Evolutionary conservation across 2,113 vertebrate species (phyloP).

Genomic region (Microcebus ravelobensis): DNA sequence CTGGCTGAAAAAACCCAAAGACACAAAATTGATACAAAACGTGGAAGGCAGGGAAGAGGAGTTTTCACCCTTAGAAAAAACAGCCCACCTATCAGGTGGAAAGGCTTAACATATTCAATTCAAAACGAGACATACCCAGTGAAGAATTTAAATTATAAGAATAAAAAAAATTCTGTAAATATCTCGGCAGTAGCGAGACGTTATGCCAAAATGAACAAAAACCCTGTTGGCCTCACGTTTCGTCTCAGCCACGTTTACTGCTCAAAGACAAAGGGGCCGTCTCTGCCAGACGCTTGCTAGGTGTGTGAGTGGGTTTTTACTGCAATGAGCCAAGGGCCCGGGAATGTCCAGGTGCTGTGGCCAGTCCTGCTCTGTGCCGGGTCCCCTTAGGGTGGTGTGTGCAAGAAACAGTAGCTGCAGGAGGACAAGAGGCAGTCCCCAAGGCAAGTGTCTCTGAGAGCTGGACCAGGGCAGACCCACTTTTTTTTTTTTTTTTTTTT

Average conservation of each 20-base stretch:
- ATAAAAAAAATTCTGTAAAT: neutral
- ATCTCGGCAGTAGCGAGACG: neutral
- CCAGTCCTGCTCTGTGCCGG: neutral
- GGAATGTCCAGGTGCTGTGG: neutral
- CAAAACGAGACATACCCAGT: neutral
- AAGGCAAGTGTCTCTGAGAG: neutral
- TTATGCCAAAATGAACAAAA: neutral
- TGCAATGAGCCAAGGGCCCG: no score
- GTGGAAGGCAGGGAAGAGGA: accelerated
- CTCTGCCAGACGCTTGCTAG: neutral
- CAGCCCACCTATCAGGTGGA: neutral
- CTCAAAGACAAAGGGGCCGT: no score
- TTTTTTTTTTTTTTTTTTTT: no score
- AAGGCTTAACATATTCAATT: accelerated
- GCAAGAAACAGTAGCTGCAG: neutral
- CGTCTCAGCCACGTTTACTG: neutral
- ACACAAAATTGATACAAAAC: neutral
- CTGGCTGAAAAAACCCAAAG: neutral
- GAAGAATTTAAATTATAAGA: neutral
- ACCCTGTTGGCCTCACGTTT: neutral
- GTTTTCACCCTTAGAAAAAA: neutral
- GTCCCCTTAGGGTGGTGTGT: accelerated
- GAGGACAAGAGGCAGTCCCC: accelerated
- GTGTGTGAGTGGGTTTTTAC: no score
- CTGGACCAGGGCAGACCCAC: neutral